Evolutionary conservation across 2,888 invertebrate genomes (phyloP).

Genomic region (Agriopis marginaria): DNA sequence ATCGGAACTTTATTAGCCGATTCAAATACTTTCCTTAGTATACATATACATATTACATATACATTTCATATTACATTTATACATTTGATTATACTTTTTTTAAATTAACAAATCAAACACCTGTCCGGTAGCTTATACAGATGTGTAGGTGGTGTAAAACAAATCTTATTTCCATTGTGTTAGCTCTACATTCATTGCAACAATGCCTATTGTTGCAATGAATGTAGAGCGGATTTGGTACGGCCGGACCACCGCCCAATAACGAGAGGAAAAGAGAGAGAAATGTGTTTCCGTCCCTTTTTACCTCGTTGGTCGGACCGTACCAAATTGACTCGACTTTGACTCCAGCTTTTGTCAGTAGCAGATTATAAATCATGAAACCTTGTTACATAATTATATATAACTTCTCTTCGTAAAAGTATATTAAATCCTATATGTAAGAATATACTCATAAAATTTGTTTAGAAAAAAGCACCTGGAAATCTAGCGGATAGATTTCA

Average conservation of each 20-base stretch:
- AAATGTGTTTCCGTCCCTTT: neutral
- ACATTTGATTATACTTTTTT: too few relatives aligned
- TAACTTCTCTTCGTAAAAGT: neutral
- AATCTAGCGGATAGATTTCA: slow-evolving; percentile 37
- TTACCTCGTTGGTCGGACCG: neutral
- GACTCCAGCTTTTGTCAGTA: neutral
- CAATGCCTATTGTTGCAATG: neutral
- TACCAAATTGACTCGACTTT: neutral
- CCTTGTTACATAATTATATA: neutral
- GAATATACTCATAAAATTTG: neutral
- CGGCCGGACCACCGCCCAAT: neutral
- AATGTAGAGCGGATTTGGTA: neutral
- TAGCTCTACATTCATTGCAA: too few relatives aligned
- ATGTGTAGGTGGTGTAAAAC: slow-evolving; percentile 4
- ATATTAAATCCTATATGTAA: neutral
- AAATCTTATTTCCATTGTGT: neutral
- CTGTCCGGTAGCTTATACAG: neutral
- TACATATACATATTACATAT: too few relatives aligned
- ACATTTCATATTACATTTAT: too few relatives aligned
- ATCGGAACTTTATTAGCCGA: too few relatives aligned
- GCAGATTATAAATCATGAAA: neutral
- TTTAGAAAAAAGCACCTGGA: slow-evolving; percentile 10
- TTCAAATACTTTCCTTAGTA: too few relatives aligned
- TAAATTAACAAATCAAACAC: too few relatives aligned
- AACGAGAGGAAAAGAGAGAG: neutral